These are phyloP conservation scores for Sebastes oblongus DNA, from an alignment of 2,797 vertebrate species.

Conservation along the genomic window DNA sequence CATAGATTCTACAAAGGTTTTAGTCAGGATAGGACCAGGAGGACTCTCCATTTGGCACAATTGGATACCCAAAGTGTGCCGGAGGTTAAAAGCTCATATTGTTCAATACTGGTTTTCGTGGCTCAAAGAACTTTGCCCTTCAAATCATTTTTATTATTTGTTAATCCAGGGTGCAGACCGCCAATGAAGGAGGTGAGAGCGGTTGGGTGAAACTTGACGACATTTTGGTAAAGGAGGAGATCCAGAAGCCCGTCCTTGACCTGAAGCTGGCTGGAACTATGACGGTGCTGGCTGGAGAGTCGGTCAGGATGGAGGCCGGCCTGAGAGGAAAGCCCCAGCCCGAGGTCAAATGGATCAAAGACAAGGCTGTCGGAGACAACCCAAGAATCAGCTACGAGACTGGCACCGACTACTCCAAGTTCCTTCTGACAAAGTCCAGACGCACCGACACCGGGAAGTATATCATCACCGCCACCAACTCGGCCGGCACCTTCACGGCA, in stretches of 20 bases:
- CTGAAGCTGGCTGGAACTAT: conserved; percentile 89
- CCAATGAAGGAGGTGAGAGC: conserved; percentile 96
- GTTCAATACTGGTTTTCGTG: not conserved
- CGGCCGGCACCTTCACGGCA: conserved; percentile 93
- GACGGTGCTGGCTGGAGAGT: conserved; percentile 94
- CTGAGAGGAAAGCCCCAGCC: conserved; percentile 97
- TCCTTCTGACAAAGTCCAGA: conserved; percentile 91
- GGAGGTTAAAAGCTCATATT: no score
- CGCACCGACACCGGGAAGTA: conserved; percentile 95
- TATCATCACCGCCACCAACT: conserved; percentile 92
- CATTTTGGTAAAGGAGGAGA: conserved; percentile 93
- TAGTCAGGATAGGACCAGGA: no score
- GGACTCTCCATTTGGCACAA: no score
- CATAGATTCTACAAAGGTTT: no score
- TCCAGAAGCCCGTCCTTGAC: conserved; percentile 96
- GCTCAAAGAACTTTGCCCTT: not conserved
- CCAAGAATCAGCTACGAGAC: conserved; percentile 94
- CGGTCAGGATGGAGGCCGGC: conserved; percentile 92
- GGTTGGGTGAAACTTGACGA: conserved; percentile 94
- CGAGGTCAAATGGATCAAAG: conserved; percentile 94
- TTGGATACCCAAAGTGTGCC: no score
- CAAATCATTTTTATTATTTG: not conserved
- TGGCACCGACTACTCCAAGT: conserved; percentile 89
- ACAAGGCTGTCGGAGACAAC: conserved; percentile 91
- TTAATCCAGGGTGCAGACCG: conserved; percentile 90